Conservation (phyloP, 1,140 invertebrate species). For the Lanistes nyassanus region DNA sequence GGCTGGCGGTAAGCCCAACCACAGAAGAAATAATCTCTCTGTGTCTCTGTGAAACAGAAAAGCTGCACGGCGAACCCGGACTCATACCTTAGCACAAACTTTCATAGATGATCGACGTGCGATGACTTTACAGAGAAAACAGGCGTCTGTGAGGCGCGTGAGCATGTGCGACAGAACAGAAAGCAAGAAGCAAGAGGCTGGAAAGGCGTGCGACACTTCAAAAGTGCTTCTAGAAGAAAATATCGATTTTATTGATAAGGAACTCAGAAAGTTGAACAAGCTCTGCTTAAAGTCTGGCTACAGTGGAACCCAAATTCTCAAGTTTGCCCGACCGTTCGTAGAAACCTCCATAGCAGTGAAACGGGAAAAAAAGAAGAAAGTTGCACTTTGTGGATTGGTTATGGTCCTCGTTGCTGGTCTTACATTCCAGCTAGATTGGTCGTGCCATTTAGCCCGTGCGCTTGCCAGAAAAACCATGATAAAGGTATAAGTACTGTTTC, state of each 20-base stretch:
- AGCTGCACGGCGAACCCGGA: too few species aligned
- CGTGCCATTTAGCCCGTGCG: not conserved
- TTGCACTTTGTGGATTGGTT: not conserved
- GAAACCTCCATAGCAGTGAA: not conserved
- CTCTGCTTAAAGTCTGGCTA: slow-evolving; percentile 21
- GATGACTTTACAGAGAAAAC: not conserved
- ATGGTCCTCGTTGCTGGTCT: slow-evolving; percentile 2
- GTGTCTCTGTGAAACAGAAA: too few species aligned
- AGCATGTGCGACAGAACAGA: not conserved
- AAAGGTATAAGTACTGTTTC: slow-evolving; percentile 6
- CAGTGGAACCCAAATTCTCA: slow-evolving; percentile 23
- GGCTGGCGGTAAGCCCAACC: too few species aligned
- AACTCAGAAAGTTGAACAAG: not conserved
- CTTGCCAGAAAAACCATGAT: slow-evolving; percentile 10
- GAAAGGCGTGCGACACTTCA: not conserved
- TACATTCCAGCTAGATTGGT: slow-evolving; percentile 12
- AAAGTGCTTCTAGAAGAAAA: not conserved
- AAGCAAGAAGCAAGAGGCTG: not conserved
- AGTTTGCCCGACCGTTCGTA: slow-evolving; percentile 16
- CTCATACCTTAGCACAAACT: too few species aligned
- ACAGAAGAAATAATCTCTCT: too few species aligned
- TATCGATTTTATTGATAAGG: not conserved
- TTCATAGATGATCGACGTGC: too few species aligned
- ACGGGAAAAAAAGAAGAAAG: slow-evolving; percentile 17
- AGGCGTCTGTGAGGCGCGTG: not conserved